These are phyloP conservation scores for Sitobion miscanthi DNA, from an alignment of 1,140 invertebrate species.

Conservation along the genomic window DNA sequence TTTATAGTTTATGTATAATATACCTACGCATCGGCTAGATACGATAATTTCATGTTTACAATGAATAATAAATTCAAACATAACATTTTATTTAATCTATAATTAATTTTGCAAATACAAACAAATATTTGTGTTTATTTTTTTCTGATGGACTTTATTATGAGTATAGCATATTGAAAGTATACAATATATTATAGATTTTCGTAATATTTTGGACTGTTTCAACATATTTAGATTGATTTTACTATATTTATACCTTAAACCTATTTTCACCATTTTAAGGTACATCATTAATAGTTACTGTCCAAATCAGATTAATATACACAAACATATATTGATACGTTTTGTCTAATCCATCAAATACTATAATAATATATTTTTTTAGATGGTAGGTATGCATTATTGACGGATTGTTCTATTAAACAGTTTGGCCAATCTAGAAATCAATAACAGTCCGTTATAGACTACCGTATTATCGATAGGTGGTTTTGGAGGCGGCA, in stretches of 20 bases:
- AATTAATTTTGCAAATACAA: background rate
- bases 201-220: background rate
- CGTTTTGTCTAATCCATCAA: background rate
- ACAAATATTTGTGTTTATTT: background rate
- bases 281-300: background rate
- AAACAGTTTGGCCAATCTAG: too few relatives aligned
- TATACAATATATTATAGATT: background rate
- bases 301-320: background rate
- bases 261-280: background rate
- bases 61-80: background rate
- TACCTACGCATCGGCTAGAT: too few relatives aligned
- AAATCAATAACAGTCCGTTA: too few relatives aligned
- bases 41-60: too few relatives aligned
- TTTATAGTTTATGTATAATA: too few relatives aligned
- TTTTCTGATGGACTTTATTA: background rate
- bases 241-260: background rate
- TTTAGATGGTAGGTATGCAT: too few relatives aligned
- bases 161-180: too few relatives aligned
- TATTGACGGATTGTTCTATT: too few relatives aligned
- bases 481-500: too few relatives aligned
- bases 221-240: background rate
- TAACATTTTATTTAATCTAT: background rate
- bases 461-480: too few relatives aligned
- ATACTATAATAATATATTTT: too few relatives aligned
- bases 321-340: background rate